Base-by-base conservation (phyloP, 2,888 invertebrate genomes). In the Drosophila prolongata region DNA sequence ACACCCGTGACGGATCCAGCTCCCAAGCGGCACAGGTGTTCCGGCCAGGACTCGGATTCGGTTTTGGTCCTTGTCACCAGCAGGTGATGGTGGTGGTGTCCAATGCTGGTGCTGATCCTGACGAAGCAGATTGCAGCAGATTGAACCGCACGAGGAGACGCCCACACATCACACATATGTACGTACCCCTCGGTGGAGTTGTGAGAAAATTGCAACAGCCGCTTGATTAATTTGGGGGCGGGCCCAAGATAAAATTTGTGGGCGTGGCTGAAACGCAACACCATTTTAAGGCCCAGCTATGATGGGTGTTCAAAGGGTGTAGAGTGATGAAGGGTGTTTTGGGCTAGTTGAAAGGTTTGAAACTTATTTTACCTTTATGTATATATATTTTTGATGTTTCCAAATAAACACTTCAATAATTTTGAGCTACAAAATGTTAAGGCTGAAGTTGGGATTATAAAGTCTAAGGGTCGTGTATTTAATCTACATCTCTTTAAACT, bases 201-300 rank as follows among this genome's bases (percentile, higher is more conserved):
- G 70, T 47, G 49, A 27, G 57, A 64, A 75, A 80, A 81, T 87
- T 79, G 76, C 81, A 84, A 78, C 85, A 87, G 89, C 69, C 84
- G 89, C 70, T 87, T 89, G 85, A 89, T 89, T 89, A 84, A 89
- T 89, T 87, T 67, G 52, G 70, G 82, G 85, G 85, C 85, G 89
- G 84, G 53, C 55, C 73, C 71, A 55, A 76, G 69, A 66, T 75
- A 69, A 84, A 89, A 78, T 80, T 78, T 78, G 85, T 84, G 89
- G 85, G 85, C 87, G 85, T 87, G 75, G 50, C 78, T 46, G 43
- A 44, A 46, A 49, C 34, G 55, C 77, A 87, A 84, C 89, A 89
- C 87, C 89, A 89, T 81, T 78, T 87, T 76, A 79, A 75, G 72
- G 52, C 30, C 52, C 55, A 10, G 19, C 16, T n/a, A 50, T 34